phyloP scores from a whole-genome alignment of 1,140 invertebrate genomes.

The Brachionus asplanchnoidis region DNA sequence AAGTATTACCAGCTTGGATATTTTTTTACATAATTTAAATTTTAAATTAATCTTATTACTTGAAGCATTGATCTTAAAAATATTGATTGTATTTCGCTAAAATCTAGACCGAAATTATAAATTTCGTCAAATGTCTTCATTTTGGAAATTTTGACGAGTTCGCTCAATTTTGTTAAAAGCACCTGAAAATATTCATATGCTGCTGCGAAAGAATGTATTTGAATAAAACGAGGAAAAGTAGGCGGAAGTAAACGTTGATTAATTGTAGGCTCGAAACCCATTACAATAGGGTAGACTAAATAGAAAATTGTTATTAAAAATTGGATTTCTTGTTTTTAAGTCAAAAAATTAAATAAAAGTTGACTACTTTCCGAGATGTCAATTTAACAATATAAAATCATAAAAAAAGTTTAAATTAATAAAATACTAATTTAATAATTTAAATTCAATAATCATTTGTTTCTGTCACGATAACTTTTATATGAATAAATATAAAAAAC shows the following conservation, averaged over 20 bases:
- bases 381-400: too few relatives aligned
- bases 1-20: neutral
- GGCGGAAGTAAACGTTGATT: slow-evolving; percentile 89
- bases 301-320: neutral
- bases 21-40: neutral
- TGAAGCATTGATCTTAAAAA: slow-evolving; percentile 36
- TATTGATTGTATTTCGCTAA: slow-evolving; percentile 13
- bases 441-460: too few relatives aligned
- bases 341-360: too few relatives aligned
- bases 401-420: too few relatives aligned
- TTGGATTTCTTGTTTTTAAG: too few relatives aligned
- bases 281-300: slow-evolving; percentile 46
- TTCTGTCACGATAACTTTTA: too few relatives aligned
- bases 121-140: slow-evolving; percentile 26
- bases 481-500: too few relatives aligned
- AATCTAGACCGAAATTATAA: neutral
- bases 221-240: slow-evolving; percentile 93
- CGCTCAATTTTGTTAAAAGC: neutral
- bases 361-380: too few relatives aligned
- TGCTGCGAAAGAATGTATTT: slow-evolving; percentile 61
- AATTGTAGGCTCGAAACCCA: slow-evolving; percentile 89
- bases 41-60: neutral
- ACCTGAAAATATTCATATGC: neutral
- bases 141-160: neutral
- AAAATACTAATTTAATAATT: too few relatives aligned